These are phyloP conservation scores for Rhizomys pruinosus DNA, from an alignment of 2,113 vertebrate genomes.

Conservation along the genomic window DNA sequence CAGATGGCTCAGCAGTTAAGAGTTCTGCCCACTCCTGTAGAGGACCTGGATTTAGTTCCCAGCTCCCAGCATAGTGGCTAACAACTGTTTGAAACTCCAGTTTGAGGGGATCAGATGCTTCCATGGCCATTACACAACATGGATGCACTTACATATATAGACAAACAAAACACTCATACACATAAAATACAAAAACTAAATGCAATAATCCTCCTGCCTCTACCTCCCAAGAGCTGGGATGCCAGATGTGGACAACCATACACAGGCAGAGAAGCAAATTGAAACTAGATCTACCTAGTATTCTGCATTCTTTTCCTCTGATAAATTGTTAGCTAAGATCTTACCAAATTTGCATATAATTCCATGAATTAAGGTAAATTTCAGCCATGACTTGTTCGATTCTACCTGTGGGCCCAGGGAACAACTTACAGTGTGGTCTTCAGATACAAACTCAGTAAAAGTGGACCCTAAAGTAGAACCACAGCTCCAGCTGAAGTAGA, in stretches of 20 bases:
- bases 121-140: too few species aligned
- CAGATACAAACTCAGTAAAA: background rate
- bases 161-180: too few species aligned
- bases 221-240: background rate
- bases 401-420: slow-evolving; percentile 4
- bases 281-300: background rate
- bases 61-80: too few species aligned
- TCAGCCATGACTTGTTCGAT: background rate
- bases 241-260: background rate
- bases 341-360: background rate
- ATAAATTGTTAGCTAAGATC: background rate
- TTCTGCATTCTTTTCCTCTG: background rate
- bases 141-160: too few species aligned
- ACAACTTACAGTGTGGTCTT: background rate
- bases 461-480: background rate
- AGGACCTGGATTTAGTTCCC: too few species aligned
- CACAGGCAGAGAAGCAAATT: background rate
- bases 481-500: background rate
- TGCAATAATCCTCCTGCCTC: background rate
- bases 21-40: too few species aligned
- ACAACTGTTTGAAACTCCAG: too few species aligned
- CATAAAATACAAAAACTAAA: too few species aligned
- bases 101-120: too few species aligned
- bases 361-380: background rate
- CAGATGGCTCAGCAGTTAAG: too few species aligned